Base-by-base conservation (phyloP, 37 sponge, comb jelly and placozoan genomes). In the Lycopodina hypogea region DNA sequence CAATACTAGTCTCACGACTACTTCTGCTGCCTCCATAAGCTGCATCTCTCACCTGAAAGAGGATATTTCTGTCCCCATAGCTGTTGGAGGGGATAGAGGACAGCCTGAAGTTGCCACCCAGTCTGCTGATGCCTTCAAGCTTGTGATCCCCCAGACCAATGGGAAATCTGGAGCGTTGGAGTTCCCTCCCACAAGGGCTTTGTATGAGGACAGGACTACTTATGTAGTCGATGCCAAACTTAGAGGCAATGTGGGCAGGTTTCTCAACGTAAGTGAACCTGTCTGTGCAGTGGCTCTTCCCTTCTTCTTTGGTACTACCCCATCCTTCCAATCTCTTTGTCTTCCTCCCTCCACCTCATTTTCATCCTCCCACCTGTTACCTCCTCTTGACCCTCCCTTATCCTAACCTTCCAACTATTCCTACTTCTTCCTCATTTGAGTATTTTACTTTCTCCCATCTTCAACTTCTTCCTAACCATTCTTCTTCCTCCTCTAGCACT, bases 211-310 rank as follows among this genome's bases (percentile, higher is more conserved):
- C 50, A 57, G 78, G 6, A 71, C 72, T 14, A 72, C 60, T n/a
- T 94, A 87, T 38, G 71, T 90, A 38, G 87, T 92, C 71, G 97
- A 96, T 78, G 92, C 97, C 12, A 91, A 88, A 60, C 7, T 2
- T 0, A 75, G 35, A 22, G 97, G 97, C 11, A 96, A 96, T 67
- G 64, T 96, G 19, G 97, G 87, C 4, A 55, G 97, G 45, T 96
- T 77, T 57, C 80, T 91, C 71, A 96, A 96, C 58, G 95, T 94
- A 82, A 66, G 86, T 68, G 18, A 30, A 7, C 61, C 12, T 60
- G 61, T 60, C 14, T 21, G 48, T 45, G 48, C n/a, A n/a, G n/a
- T n/a, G n/a, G n/a, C n/a, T 45, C 48, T 45, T 45, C 48, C 48
- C 8, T 45, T 4, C 9, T 12, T 9, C 48, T 45, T 45, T 12